Conservation (phyloP, 2,888 invertebrate species). For the Portevinia maculata region DNA sequence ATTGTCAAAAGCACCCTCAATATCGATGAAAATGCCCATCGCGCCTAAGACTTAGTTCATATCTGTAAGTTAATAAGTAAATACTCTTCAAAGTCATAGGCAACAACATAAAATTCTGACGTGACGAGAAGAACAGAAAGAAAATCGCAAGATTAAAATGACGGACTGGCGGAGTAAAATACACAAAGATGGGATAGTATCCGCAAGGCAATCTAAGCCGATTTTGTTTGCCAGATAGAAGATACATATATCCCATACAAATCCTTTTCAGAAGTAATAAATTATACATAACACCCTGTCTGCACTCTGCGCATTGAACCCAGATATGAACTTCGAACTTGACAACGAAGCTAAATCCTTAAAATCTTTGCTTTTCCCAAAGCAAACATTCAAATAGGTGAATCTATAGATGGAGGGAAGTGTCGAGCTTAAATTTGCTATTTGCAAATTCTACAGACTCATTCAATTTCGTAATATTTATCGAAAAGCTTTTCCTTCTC, state of each 20-base stretch:
- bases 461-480: constrained; percentile 12
- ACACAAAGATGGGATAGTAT: no score
- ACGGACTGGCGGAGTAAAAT: no score
- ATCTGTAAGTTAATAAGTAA: no score
- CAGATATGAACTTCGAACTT: constrained; percentile 49
- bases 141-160: no score
- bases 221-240: no score
- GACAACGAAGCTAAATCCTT: constrained; percentile 30
- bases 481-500: constrained; percentile 24
- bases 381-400: not conserved
- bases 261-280: constrained; percentile 16
- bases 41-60: no score
- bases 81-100: no score
- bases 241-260: not conserved
- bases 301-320: constrained; percentile 62
- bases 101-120: no score
- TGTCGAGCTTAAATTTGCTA: constrained; percentile 5
- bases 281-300: constrained; percentile 52
- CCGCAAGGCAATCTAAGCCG: no score
- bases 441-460: constrained; percentile 20
- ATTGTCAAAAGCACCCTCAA: no score
- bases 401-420: not conserved
- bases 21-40: no score
- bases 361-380: not conserved
- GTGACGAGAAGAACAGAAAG: no score